These are phyloP conservation scores for Furnarius figulus DNA, from an alignment of 2,113 vertebrate species.

Conservation along the genomic window DNA sequence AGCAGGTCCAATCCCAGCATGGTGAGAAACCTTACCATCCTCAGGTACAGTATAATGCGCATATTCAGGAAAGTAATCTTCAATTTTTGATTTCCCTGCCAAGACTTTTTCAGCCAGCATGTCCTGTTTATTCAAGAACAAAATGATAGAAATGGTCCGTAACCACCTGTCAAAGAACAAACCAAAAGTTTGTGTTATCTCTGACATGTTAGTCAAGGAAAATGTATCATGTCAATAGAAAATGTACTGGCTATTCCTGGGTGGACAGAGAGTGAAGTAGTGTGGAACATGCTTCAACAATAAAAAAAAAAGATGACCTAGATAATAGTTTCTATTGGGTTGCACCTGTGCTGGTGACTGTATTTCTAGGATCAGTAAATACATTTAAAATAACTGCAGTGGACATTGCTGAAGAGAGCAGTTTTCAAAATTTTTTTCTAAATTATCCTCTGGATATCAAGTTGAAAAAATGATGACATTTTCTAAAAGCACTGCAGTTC, in stretches of 20 bases:
- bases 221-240: background rate
- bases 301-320: background rate
- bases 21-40: conserved; percentile 83
- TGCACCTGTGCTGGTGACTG: background rate
- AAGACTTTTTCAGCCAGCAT: conserved; percentile 99
- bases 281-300: background rate
- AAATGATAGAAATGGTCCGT: conserved; percentile 97
- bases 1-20: background rate
- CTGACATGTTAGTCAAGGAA: background rate
- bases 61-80: conserved; percentile 99
- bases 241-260: background rate
- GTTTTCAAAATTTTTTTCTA: background rate
- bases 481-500: background rate
- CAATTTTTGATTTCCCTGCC: conserved; percentile 98
- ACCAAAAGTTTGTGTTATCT: background rate
- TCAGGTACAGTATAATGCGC: conserved; percentile 95
- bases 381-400: background rate
- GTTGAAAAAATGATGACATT: background rate
- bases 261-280: background rate
- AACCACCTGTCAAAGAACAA: conserved; percentile 86
- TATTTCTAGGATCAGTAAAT: background rate
- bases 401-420: background rate
- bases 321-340: background rate
- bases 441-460: background rate
- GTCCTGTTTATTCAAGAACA: conserved; percentile 99